These are phyloP conservation scores for Hylaeus anthracinus DNA, from an alignment of 1,140 invertebrate genomes.

Conservation along the genomic window DNA sequence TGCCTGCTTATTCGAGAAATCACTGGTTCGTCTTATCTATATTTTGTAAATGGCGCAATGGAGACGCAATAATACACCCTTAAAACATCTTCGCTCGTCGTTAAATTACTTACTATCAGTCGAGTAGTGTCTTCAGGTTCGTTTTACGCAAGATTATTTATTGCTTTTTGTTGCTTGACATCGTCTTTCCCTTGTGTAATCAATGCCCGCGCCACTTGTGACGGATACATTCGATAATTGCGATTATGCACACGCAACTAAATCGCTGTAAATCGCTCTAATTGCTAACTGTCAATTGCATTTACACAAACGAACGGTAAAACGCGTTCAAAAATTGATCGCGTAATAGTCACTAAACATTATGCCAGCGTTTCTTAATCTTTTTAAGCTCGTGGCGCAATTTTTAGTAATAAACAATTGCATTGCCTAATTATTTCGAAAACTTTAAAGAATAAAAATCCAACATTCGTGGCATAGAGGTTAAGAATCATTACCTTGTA, in stretches of 20 bases:
- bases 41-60: background rate
- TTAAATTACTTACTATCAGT: slow-evolving; percentile 58
- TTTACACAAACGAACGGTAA: background rate
- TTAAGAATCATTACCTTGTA: too few relatives aligned
- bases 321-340: background rate
- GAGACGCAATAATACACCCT: background rate
- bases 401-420: too few relatives aligned
- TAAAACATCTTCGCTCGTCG: background rate
- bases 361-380: background rate
- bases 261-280: too few relatives aligned
- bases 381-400: too few relatives aligned
- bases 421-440: too few relatives aligned
- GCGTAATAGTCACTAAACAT: background rate
- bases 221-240: background rate
- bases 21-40: background rate
- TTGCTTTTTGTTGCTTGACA: slow-evolving; percentile 49
- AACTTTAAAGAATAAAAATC: too few relatives aligned
- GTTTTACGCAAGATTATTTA: slow-evolving; percentile 41
- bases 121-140: slow-evolving; percentile 30
- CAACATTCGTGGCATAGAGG: too few relatives aligned
- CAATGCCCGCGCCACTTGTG: background rate
- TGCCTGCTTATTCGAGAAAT: background rate
- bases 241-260: too few relatives aligned
- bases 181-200: slow-evolving; percentile 17
- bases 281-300: too few relatives aligned